phyloP scores from a whole-genome alignment of 2,113 vertebrate species.

The Pygoscelis adeliae region DNA sequence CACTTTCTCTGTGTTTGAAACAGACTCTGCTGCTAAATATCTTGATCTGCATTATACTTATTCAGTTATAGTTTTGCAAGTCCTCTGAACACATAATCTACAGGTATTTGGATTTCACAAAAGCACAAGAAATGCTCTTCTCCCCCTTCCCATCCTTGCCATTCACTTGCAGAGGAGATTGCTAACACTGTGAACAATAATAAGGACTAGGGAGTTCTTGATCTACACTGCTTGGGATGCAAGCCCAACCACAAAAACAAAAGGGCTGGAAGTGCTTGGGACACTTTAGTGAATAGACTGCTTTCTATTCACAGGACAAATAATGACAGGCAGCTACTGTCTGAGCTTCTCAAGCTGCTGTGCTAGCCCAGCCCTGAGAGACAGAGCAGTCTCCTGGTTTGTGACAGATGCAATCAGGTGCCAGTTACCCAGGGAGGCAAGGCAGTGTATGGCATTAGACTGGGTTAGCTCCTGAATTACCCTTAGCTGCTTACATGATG shows the following conservation, averaged over 20 bases:
- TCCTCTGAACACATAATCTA: neutral
- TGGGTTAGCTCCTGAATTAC: neutral
- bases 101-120: neutral
- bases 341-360: neutral
- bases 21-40: neutral
- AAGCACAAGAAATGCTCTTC: neutral
- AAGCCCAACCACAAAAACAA: neutral
- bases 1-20: neutral
- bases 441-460: too few relatives aligned
- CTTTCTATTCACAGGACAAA: neutral
- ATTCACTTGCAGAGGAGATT: neutral
- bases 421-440: neutral
- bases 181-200: rapidly evolving
- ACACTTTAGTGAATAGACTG: too few relatives aligned
- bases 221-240: rapidly evolving
- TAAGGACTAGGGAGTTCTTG: neutral
- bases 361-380: neutral
- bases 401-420: neutral
- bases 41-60: neutral
- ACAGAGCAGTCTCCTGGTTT: neutral
- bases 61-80: neutral
- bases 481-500: neutral
- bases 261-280: neutral
- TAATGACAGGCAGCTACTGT: neutral
- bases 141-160: neutral